phyloP scores from a whole-genome alignment of 2,888 invertebrate species.

The Caenorhabditis sinica region DNA sequence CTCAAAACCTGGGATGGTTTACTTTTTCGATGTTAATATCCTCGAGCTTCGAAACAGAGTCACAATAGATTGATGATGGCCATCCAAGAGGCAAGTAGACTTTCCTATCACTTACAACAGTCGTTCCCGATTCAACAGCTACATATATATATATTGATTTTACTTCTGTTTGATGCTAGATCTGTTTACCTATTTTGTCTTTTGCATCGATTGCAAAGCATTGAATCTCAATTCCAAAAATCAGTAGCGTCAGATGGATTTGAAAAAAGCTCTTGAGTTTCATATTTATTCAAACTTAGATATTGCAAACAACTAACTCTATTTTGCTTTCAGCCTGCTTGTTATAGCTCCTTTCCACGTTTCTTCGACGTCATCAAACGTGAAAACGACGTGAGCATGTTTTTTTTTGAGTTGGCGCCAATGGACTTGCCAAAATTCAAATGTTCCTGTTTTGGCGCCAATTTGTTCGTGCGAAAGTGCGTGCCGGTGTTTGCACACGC shows the following conservation, averaged over 20 bases:
- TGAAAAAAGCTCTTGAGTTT: neutral
- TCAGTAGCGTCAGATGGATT: neutral
- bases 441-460: neutral
- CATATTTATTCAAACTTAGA: neutral
- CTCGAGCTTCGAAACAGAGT: neutral
- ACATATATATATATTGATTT: too few relatives aligned
- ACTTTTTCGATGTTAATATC: constrained; percentile 19
- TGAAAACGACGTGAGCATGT: neutral
- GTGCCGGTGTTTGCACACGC: constrained; percentile 53
- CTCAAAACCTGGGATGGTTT: neutral
- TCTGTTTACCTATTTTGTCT: constrained; percentile 37
- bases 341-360: neutral
- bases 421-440: neutral
- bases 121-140: constrained; percentile 19
- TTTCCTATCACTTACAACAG: constrained; percentile 25
- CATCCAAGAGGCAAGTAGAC: constrained; percentile 47
- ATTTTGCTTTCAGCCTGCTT: neutral
- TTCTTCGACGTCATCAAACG: neutral
- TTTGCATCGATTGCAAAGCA: constrained; percentile 4
- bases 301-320: neutral
- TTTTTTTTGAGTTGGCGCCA: too few relatives aligned
- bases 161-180: neutral
- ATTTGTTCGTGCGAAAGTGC: constrained; percentile 17
- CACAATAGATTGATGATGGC: constrained; percentile 31
- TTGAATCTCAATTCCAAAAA: neutral